Conservation (phyloP, 2,888 invertebrate genomes). For the Exocentrus adspersus region DNA sequence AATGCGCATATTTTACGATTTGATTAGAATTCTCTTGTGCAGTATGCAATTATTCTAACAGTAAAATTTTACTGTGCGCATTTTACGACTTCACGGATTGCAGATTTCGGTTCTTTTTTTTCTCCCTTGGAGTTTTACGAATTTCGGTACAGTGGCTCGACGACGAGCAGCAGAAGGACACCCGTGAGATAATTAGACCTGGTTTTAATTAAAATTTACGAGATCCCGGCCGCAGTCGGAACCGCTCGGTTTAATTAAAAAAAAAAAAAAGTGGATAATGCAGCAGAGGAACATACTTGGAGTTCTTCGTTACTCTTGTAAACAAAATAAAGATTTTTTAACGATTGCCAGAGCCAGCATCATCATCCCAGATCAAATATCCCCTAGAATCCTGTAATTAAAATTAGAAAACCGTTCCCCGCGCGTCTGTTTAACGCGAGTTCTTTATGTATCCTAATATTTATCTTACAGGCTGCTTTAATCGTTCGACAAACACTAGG, state of each 20-base stretch:
- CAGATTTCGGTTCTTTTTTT: slow-evolving; percentile 2
- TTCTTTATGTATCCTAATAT: slow-evolving; percentile 53
- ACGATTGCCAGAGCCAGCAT: too few relatives aligned
- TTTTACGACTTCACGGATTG: neutral
- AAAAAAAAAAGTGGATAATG: neutral
- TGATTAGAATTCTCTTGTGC: neutral
- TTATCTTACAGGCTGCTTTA: slow-evolving; percentile 52
- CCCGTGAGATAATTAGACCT: slow-evolving; percentile 18
- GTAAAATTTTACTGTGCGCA: slow-evolving; percentile 1
- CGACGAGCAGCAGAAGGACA: neutral
- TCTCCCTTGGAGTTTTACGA: neutral
- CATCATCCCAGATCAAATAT: too few relatives aligned
- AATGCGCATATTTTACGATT: too few relatives aligned
- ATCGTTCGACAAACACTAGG: slow-evolving; percentile 51
- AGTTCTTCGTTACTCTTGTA: slow-evolving; percentile 10
- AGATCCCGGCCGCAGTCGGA: neutral
- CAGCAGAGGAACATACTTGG: neutral
- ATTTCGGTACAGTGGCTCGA: neutral
- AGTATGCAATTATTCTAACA: slow-evolving; percentile 6
- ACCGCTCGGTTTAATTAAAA: slow-evolving; percentile 1
- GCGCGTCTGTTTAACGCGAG: slow-evolving; percentile 46
- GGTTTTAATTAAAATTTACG: slow-evolving; percentile 10
- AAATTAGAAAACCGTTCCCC: slow-evolving; percentile 30
- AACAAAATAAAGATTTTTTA: too few relatives aligned
- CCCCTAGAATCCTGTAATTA: slow-evolving; percentile 26